Evolutionary conservation across 35 echinoderm and acorn worm genomes (phyloP).

Genomic region (Lytechinus variegatus): DNA sequence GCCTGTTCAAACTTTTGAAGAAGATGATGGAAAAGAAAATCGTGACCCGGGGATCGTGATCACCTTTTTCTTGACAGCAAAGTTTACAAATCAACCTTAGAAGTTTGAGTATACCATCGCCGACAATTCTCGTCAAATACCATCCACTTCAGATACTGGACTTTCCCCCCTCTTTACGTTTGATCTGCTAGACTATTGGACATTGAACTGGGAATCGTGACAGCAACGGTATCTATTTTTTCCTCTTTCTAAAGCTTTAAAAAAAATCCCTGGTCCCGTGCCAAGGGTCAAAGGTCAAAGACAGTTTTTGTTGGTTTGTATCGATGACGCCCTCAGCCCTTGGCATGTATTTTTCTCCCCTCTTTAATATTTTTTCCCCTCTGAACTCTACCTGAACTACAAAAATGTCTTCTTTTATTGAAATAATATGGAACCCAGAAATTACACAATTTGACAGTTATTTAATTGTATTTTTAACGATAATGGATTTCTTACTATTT

Average conservation of each 20-base stretch:
- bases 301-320: background rate
- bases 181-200: background rate
- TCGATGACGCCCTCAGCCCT: background rate
- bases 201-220: slow-evolving; percentile 33
- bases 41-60: background rate
- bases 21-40: background rate
- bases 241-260: background rate
- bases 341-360: background rate
- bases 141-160: background rate
- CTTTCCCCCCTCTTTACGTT: background rate
- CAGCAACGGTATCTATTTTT: background rate
- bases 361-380: background rate
- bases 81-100: background rate
- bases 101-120: background rate
- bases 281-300: background rate
- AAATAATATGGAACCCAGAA: background rate
- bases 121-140: background rate
- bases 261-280: background rate
- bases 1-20: background rate
- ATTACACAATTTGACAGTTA: background rate
- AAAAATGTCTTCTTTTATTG: background rate
- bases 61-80: background rate
- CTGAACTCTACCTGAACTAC: background rate
- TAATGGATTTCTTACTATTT: background rate
- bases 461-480: background rate